Evolutionary conservation across 1,140 invertebrate species (phyloP).

Genomic region (Acromyrmex charruanus): DNA sequence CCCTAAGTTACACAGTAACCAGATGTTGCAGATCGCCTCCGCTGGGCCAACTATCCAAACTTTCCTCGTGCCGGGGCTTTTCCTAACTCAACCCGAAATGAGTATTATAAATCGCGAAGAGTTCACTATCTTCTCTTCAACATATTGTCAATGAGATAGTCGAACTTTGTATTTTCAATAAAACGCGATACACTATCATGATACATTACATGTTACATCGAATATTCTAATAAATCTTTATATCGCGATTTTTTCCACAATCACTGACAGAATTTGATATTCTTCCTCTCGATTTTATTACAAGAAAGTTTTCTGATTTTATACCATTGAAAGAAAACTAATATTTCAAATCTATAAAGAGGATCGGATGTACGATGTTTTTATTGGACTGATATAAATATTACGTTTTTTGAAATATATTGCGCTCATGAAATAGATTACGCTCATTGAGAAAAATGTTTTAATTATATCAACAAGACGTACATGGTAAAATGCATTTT

Average conservation of each 20-base stretch:
- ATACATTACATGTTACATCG: conserved; percentile 19
- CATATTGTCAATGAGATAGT: conserved; percentile 37
- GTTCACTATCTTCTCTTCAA: conserved; percentile 8
- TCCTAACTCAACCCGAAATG: conserved; percentile 40
- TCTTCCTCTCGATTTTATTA: not conserved
- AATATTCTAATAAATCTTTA: conserved; percentile 43
- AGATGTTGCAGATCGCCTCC: conserved; percentile 62
- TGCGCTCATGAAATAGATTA: not conserved
- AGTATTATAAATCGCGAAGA: conserved; percentile 59
- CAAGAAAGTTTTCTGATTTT: not conserved
- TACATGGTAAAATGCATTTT: no score
- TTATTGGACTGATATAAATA: not conserved
- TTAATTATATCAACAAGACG: no score
- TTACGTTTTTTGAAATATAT: conserved; percentile 4
- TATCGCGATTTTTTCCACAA: not conserved
- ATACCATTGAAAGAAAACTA: not conserved
- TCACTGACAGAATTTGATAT: conserved; percentile 5
- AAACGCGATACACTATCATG: conserved; percentile 40
- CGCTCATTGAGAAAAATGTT: no score
- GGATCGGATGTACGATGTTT: not conserved
- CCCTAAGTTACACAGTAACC: conserved; percentile 65
- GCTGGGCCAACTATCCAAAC: conserved; percentile 64
- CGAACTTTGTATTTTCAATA: conserved; percentile 33
- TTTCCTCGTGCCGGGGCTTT: conserved; percentile 30
- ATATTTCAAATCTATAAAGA: not conserved